A percentile compares a stretch with the other conserved stretches of the same genome.
Conservation (phyloP, 2,888 invertebrate genomes). For the Polietes domitor region DNA sequence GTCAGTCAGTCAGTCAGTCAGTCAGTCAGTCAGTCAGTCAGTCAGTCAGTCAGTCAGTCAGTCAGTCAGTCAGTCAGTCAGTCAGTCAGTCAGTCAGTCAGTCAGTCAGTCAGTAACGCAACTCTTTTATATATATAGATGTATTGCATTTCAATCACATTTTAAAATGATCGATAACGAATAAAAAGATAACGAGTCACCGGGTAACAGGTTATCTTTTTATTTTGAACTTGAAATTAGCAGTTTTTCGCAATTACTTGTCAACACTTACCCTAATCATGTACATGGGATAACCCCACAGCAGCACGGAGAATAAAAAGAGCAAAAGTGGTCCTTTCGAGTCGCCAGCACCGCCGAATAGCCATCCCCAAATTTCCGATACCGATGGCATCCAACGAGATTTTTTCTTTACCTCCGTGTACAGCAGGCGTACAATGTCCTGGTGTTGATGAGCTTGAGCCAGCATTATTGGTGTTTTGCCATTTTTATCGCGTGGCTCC, state of each 20-base stretch:
- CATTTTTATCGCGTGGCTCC: slow-evolving; percentile 93
- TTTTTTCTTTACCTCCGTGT: slow-evolving; percentile 90
- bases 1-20: too few species aligned
- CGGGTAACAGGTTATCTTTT: too few species aligned
- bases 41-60: too few species aligned
- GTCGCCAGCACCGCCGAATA: slow-evolving; percentile 95
- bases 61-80: too few species aligned
- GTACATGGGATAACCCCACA: slow-evolving; percentile 98
- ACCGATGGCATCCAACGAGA: slow-evolving; percentile 93
- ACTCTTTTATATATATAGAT: too few species aligned
- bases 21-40: too few species aligned
- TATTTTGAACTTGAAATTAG: not conserved
- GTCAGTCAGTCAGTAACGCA: too few species aligned
- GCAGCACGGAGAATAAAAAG: slow-evolving; percentile 91
- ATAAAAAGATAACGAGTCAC: too few species aligned
- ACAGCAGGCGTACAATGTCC: slow-evolving; percentile 90
- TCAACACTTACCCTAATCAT: slow-evolving; percentile 86
- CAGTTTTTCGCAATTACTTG: not conserved
- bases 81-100: too few species aligned
- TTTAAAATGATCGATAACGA: too few species aligned
- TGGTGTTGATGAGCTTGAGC: slow-evolving; percentile 94
- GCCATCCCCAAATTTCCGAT: slow-evolving; percentile 92
- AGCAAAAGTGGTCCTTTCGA: slow-evolving; percentile 93
- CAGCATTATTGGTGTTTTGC: slow-evolving; percentile 94
- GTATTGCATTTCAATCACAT: too few species aligned